These are phyloP conservation scores for Bemisia tabaci DNA, from an alignment of 1,140 invertebrate genomes.

Conservation along the genomic window DNA sequence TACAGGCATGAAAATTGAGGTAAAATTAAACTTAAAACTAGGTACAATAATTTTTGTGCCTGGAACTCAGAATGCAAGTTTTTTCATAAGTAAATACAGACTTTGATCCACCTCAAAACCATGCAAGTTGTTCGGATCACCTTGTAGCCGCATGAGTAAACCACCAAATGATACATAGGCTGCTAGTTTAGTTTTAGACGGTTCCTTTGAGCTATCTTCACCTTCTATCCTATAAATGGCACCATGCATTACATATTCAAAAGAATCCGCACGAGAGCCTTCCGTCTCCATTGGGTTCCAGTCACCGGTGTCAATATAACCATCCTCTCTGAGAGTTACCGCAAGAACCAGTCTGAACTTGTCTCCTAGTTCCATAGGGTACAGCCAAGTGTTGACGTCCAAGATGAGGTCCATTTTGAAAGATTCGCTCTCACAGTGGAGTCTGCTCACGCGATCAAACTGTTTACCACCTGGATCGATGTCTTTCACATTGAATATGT, in stretches of 20 bases:
- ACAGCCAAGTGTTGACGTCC: conserved; percentile 95
- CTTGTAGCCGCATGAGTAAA: conserved; percentile 89
- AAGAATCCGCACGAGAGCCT: conserved; percentile 81
- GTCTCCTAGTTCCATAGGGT: conserved; percentile 89
- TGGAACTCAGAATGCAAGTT: conserved; percentile 85
- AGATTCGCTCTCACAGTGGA: conserved; percentile 98
- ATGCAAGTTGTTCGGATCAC: conserved; percentile 95
- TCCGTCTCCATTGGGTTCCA: conserved; percentile 78
- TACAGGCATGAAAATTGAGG: no score
- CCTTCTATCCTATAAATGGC: conserved; percentile 97
- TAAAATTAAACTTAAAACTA: no score
- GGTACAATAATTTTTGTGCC: no score
- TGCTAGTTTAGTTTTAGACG: conserved; percentile 46
- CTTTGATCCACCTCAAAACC: conserved; percentile 96
- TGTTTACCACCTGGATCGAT: conserved; percentile 99
- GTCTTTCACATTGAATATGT: conserved; percentile 99
- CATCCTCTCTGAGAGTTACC: conserved; percentile 89
- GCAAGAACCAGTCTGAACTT: conserved; percentile 90
- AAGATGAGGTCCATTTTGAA: conserved; percentile 99
- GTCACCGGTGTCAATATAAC: conserved; percentile 87
- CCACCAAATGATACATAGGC: conserved; percentile 98
- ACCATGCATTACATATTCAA: conserved; percentile 99
- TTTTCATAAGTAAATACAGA: conserved; percentile 97
- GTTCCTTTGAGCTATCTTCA: conserved; percentile 81
- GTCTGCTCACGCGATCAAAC: conserved; percentile 86